Base-by-base conservation (phyloP, 2,797 vertebrate genomes). In the Intellagama lesueurii region DNA sequence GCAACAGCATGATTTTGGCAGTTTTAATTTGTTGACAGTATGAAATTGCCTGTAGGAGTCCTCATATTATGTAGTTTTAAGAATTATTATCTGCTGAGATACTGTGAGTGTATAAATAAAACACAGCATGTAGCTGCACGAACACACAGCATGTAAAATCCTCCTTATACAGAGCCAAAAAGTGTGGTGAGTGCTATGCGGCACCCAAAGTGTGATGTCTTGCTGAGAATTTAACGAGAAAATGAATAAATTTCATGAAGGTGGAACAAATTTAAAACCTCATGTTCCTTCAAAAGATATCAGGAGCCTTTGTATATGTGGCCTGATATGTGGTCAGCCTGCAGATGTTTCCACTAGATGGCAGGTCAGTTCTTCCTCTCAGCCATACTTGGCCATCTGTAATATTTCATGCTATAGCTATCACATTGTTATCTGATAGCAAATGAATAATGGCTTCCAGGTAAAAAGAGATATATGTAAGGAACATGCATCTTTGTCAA, bases 301-400 rank as follows among this genome's bases (percentile, higher is more conserved):
- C 52, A 66, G 26, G 56, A 9, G 2, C 35, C 40, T 79, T 56
- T 40, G 32, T 56, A 70, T 73, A 80, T 26, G 14, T 47, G 30
- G 24, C 17, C 70, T 3, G 0, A 28, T 56, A 32, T 81, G 52
- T 9, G 52, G 52, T 22, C 49, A 0, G 3, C 24, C 49, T 1
- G 4, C 12, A 22, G 16, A 0, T 6, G 40, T 11, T 30, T 0
- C 3, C 94, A 7, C 77, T 81, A 93, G 95, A 90, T 90, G 93
- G 93, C 94, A 94, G 92, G n/a, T 2, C 3, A 17, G 0, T 6
- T 28, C 87, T 66, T 85, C 35, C 68, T 73, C n/a, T 28, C 1
- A 2, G 44, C 8, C 0, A 11, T 3, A 49, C 52, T 44, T 73
- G 49, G 0, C 0, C 2, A 26, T 14, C 4, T 16, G 35, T 64